phyloP scores from a whole-genome alignment of 35 echinoderm and acorn worm genomes.

The Hemicentrotus pulcherrimus region DNA sequence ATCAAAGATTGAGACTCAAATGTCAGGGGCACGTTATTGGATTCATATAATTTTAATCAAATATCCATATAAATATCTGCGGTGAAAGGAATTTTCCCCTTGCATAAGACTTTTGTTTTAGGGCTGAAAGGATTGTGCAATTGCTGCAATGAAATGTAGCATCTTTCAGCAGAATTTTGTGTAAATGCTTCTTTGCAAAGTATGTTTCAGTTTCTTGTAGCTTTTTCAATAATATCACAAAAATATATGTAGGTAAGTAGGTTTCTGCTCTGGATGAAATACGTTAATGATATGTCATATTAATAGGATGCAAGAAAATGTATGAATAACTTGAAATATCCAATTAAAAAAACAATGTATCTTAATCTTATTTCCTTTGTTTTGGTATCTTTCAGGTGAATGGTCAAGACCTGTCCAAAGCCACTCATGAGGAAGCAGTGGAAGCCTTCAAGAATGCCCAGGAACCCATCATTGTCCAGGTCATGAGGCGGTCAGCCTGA shows the following conservation, averaged over 20 bases:
- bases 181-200: background rate
- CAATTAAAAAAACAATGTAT: too few species aligned
- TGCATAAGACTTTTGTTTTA: background rate
- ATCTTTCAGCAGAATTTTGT: background rate
- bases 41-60: background rate
- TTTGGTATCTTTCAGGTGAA: slow-evolving; percentile 77
- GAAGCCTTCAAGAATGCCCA: slow-evolving; percentile 97
- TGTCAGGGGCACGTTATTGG: background rate
- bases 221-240: background rate
- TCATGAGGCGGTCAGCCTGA: slow-evolving; percentile 73
- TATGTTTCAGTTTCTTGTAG: background rate
- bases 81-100: background rate
- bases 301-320: too few species aligned
- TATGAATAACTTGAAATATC: too few species aligned
- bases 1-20: background rate
- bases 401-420: slow-evolving; percentile 92
- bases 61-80: background rate
- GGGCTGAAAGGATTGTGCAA: background rate
- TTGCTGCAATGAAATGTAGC: background rate
- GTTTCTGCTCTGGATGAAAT: too few species aligned
- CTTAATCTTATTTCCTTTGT: background rate
- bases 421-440: slow-evolving; percentile 95
- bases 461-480: slow-evolving; percentile 95
- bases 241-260: background rate
- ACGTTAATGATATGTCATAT: too few species aligned